Base-by-base conservation (phyloP, 2,113 vertebrate genomes). In the Dinomys branickii region DNA sequence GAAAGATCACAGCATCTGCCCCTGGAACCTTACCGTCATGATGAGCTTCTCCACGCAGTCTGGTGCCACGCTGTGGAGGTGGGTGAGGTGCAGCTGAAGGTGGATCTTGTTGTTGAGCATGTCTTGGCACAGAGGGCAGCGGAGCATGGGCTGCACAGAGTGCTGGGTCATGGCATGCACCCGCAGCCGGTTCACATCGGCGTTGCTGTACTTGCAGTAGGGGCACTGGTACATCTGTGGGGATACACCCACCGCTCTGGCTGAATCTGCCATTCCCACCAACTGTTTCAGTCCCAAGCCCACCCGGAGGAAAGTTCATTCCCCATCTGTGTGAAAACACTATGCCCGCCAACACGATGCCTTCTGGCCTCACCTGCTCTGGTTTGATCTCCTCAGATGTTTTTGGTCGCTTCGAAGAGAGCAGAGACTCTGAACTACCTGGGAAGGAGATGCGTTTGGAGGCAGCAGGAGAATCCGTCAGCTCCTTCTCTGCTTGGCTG, bases 101-200 rank as follows among this genome's bases (percentile, higher is more conserved):
- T 99, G 99, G 98, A 99, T 98, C 99, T 99, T 99, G 99, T 99
- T 99, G 99, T 99, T 99, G 77, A 99, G 99, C 99, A 99, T 99
- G 98, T 99, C 99, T 98, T 99, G 99, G 98, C 99, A 99, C 97
- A 99, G 98, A 0, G 99, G 99, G 98, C 99, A 99, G 97, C 99
- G 99, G 30, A 99, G 99, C 99, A 99, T 99, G 95, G 99, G 99
- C 98, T 99, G 99, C 97, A 99, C 99, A 0, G 99, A 99, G 98
- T 99, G 99, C 98, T 99, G 99, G 1, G 99, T 99, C 99, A 99
- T 99, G 98, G 99, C 99, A 5, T 99, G 99, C 98, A 99, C 99
- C 97, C 99, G 99, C 94, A 99, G 99, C 50, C 99, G 99, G 95
- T 99, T 99, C 98, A 99, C 98, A 7, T 99, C 99, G 0, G 99